Evolutionary conservation across 2,888 invertebrate genomes (phyloP).

Genomic region (Marronus borbonicus): DNA sequence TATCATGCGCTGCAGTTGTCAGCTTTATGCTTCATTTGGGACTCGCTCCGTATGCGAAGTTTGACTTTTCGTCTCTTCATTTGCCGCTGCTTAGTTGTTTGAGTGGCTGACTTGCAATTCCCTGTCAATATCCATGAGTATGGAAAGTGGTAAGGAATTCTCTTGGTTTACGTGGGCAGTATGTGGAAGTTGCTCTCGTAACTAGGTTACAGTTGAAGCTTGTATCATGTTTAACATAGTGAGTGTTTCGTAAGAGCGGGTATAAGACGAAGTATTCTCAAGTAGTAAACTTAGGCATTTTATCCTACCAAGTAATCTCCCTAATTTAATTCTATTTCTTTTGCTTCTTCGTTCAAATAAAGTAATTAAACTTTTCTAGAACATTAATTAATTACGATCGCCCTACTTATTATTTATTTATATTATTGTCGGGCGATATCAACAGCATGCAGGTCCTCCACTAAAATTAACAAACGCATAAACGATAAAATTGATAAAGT

Average conservation of each 20-base stretch:
- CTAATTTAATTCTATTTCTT: too few relatives aligned
- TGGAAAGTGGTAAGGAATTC: neutral
- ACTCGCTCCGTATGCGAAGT: neutral
- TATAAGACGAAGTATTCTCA: too few relatives aligned
- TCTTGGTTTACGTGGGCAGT: neutral
- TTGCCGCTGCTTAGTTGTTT: neutral
- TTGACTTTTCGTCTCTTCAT: neutral
- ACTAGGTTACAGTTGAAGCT: neutral
- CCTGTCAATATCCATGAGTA: neutral
- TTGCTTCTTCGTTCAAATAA: too few relatives aligned
- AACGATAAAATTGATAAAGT: neutral
- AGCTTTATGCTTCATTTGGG: neutral
- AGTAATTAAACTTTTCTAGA: too few relatives aligned
- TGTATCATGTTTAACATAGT: neutral
- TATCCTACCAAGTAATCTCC: too few relatives aligned
- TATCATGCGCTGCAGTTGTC: slow-evolving; percentile 1
- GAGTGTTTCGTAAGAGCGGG: too few relatives aligned
- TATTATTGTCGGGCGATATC: too few relatives aligned
- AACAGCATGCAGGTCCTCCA: too few relatives aligned
- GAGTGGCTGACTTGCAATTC: neutral
- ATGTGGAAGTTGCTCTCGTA: neutral
- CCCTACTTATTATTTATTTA: too few relatives aligned
- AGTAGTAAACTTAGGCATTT: too few relatives aligned
- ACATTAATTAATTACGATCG: too few relatives aligned
- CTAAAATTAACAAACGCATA: neutral